Percentiles rank a stretch among this genome's conserved stretches.
phyloP scores from a whole-genome alignment of 2,113 vertebrate genomes.

The Paramormyrops kingsleyae region DNA sequence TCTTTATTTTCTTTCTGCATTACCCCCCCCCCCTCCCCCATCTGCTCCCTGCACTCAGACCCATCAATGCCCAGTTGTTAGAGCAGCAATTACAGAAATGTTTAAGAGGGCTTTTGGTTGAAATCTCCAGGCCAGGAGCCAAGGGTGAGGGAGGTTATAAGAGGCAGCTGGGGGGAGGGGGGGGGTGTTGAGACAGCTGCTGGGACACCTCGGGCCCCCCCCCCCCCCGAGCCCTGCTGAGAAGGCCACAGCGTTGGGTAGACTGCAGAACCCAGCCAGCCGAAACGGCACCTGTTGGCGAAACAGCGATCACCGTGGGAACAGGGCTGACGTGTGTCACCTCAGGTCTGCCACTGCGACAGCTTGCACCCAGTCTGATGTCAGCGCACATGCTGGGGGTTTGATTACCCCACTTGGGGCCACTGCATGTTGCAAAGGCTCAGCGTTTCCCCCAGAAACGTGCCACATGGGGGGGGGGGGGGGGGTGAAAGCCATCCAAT shows the following conservation, averaged over 20 bases:
- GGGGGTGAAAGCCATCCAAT: not conserved
- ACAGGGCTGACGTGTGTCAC: not conserved
- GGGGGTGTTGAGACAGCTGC: slow-evolving; percentile 18
- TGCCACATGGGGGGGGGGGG: not conserved
- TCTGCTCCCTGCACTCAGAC: not conserved
- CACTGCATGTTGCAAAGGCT: not conserved
- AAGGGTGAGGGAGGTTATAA: not conserved
- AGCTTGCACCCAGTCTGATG: no score
- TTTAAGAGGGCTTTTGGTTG: slow-evolving; percentile 17
- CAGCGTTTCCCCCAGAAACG: not conserved
- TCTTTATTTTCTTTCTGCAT: not conserved
- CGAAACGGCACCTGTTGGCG: not conserved
- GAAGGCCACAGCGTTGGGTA: not conserved
- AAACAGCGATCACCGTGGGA: not conserved
- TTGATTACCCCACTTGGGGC: not conserved
- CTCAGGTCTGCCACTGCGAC: not conserved
- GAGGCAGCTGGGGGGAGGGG: not conserved
- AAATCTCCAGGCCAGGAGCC: slow-evolving; percentile 7
- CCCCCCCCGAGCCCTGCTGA: not conserved
- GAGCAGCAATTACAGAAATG: slow-evolving; percentile 16
- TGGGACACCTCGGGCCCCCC: not conserved
- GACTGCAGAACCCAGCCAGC: not conserved
- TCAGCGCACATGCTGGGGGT: not conserved
- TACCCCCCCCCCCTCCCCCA: not conserved
- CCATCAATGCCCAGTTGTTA: slow-evolving; percentile 18